phyloP scores from a whole-genome alignment of 23 tunicate genomes.

The Halocynthia aurantium region DNA sequence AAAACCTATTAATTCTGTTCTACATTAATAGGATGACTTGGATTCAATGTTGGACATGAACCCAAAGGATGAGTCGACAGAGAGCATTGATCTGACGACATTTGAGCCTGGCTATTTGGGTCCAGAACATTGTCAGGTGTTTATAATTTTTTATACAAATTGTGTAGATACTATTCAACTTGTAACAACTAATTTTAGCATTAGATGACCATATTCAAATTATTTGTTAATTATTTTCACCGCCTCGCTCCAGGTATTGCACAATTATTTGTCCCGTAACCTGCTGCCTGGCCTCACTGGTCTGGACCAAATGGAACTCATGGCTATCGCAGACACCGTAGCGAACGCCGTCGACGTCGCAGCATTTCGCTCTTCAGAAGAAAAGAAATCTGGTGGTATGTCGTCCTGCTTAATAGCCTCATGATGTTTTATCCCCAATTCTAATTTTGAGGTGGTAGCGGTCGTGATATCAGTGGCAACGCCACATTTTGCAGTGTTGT shows the following conservation, averaged over 20 bases:
- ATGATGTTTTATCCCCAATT: no score
- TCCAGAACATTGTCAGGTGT: conserved; percentile 80
- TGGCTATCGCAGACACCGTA: conserved; percentile 85
- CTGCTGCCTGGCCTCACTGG: conserved; percentile 70
- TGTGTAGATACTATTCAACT: not conserved
- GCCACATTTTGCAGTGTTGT: no score
- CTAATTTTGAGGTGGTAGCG: no score
- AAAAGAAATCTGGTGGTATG: no score
- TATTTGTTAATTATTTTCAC: not conserved
- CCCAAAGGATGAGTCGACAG: conserved; percentile 25
- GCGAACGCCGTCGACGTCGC: conserved; percentile 15
- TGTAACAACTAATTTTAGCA: not conserved
- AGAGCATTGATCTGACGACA: conserved; percentile 55
- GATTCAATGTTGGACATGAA: conserved; percentile 4
- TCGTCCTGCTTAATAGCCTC: no score
- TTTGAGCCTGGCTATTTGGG: conserved; percentile 77
- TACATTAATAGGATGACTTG: conserved; percentile 10
- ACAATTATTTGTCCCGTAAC: conserved; percentile 55
- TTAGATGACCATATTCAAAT: not conserved
- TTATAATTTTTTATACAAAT: not conserved
- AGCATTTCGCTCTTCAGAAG: no score
- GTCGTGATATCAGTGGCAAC: no score
- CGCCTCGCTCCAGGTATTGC: conserved; percentile 5
- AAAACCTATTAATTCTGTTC: not conserved
- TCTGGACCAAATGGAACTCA: conserved; percentile 78